phyloP scores from a whole-genome alignment of 1,140 invertebrate genomes.

The Achatina immaculata region DNA sequence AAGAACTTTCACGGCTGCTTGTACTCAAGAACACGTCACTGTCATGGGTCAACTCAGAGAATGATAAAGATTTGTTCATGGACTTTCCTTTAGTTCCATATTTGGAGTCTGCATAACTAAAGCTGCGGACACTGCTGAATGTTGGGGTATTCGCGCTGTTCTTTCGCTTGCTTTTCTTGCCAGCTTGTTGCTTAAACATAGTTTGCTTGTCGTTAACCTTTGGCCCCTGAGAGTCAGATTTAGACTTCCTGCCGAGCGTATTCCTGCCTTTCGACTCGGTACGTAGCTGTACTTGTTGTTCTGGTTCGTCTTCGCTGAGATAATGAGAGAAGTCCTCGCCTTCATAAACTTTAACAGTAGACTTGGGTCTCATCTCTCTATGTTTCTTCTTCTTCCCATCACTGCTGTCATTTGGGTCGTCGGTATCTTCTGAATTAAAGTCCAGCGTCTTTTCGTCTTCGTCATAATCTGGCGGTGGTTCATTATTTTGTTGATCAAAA shows the following conservation, averaged over 20 bases:
- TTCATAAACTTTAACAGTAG: conserved; percentile 36
- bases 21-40: conserved; percentile 32
- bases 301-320: conserved; percentile 34
- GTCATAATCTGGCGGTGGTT: conserved; percentile 44
- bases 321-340: conserved; percentile 45
- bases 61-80: neutral
- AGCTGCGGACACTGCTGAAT: conserved; percentile 36
- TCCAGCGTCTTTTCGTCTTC: conserved; percentile 45
- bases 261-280: conserved; percentile 2
- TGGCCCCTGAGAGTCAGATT: conserved; percentile 24
- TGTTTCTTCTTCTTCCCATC: conserved; percentile 5
- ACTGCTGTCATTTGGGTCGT: neutral
- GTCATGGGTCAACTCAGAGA: conserved; percentile 3
- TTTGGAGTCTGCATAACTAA: conserved; percentile 48
- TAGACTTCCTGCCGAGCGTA: conserved; percentile 1
- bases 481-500: neutral
- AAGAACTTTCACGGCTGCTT: conserved; percentile 24
- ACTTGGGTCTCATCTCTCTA: neutral
- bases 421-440: conserved; percentile 37
- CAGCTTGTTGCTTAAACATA: conserved; percentile 6
- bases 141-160: neutral
- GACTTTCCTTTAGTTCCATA: conserved; percentile 28
- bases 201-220: conserved; percentile 30
- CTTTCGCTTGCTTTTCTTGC: conserved; percentile 23
- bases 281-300: neutral